phyloP scores from a whole-genome alignment of 2,888 invertebrate genomes.

The Phoenoteleia sp. region DNA sequence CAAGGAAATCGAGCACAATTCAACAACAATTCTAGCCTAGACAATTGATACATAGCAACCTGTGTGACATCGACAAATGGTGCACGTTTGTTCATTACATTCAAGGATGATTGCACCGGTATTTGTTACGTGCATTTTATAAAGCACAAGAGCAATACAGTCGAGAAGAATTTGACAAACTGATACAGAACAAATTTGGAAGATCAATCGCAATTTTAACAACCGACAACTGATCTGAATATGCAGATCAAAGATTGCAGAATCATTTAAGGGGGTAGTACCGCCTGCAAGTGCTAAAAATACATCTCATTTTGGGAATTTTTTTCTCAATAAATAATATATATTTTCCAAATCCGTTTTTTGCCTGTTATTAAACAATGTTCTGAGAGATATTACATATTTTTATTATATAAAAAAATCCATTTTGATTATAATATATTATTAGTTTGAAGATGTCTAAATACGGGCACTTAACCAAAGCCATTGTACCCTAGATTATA shows the following conservation, averaged over 20 bases:
- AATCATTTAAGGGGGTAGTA: neutral
- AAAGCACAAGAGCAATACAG: conserved; percentile 55
- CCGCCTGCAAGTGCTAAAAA: no score
- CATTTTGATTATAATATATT: no score
- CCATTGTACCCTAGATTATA: no score
- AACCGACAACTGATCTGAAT: conserved; percentile 67
- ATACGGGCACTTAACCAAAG: no score
- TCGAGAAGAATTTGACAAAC: conserved; percentile 37
- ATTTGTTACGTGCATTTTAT: conserved; percentile 71
- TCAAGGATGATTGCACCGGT: conserved; percentile 74
- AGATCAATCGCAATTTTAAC: conserved; percentile 24
- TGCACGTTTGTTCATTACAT: conserved; percentile 71
- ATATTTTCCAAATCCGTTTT: no score
- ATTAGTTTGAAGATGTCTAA: no score
- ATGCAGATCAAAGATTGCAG: neutral
- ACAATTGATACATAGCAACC: conserved; percentile 72
- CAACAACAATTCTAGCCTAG: conserved; percentile 37
- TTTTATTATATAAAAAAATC: no score
- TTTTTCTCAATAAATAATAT: no score
- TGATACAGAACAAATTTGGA: conserved; percentile 55
- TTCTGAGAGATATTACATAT: no score
- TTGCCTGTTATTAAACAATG: no score
- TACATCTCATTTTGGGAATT: no score
- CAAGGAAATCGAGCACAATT: neutral
- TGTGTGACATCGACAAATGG: conserved; percentile 74